A percentile compares a stretch with the other conserved stretches of the same genome.
Conservation (phyloP, 2,888 invertebrate genomes). For the Macrostomum cliftonense region DNA sequence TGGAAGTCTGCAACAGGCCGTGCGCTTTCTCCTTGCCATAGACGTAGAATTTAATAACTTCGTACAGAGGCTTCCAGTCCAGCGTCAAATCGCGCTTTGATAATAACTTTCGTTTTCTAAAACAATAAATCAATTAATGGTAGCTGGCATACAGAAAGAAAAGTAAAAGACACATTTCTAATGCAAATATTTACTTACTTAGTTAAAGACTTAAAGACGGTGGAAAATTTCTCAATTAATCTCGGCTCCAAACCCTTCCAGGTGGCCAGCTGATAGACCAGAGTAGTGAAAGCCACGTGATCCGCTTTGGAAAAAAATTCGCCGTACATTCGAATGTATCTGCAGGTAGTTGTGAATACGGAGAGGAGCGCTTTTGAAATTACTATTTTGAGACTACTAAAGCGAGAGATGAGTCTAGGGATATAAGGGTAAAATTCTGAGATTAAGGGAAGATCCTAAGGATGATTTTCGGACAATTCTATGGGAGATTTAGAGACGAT, state of each 20-base stretch:
- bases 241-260: constrained; percentile 59
- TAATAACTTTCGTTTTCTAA: constrained; percentile 53
- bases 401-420: too few relatives aligned
- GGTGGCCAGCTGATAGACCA: constrained; percentile 56
- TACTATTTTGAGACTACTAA: too few relatives aligned
- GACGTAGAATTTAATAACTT: constrained; percentile 39
- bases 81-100: constrained; percentile 58
- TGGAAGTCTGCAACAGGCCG: constrained; percentile 24
- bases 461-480: too few relatives aligned
- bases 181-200: constrained; percentile 47
- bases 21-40: constrained; percentile 26
- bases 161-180: background rate
- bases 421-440: too few relatives aligned
- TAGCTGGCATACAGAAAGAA: too few relatives aligned
- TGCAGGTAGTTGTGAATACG: too few relatives aligned
- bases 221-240: constrained; percentile 52
- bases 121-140: too few relatives aligned
- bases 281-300: constrained; percentile 59
- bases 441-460: too few relatives aligned
- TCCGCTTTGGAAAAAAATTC: constrained; percentile 72
- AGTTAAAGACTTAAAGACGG: constrained; percentile 50
- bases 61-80: constrained; percentile 66
- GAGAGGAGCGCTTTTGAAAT: too few relatives aligned
- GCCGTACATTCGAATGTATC: constrained; percentile 65
- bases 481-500: too few relatives aligned